A percentile compares a stretch with the other conserved stretches of the same genome.
Conservation (phyloP, 2,888 invertebrate species). For the Priocnemis perturbator region DNA sequence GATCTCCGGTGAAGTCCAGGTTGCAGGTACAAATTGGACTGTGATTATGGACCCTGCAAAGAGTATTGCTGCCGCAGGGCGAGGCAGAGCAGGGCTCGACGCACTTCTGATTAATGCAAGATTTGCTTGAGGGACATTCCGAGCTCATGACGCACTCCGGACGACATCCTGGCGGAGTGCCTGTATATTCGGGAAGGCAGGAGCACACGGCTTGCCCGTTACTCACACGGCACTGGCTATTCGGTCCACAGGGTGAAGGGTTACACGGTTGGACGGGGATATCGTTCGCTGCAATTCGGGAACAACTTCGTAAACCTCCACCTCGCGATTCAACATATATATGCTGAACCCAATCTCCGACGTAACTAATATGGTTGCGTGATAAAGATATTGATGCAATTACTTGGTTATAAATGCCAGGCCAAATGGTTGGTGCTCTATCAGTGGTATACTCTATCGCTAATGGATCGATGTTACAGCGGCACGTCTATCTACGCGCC, state of each 20-base stretch:
- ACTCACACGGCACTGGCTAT: slow-evolving; percentile 83
- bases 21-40: slow-evolving; percentile 76
- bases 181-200: slow-evolving; percentile 81
- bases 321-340: no score
- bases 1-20: slow-evolving; percentile 74
- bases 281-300: no score
- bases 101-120: slow-evolving; percentile 88
- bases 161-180: slow-evolving; percentile 84
- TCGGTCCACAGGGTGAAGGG: slow-evolving; percentile 82
- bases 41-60: slow-evolving; percentile 25
- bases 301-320: no score
- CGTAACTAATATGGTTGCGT: no score
- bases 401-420: no score
- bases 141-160: slow-evolving; percentile 84
- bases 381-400: no score
- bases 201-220: slow-evolving; percentile 81
- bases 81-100: slow-evolving; percentile 87
- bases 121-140: slow-evolving; percentile 85
- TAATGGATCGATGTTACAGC: no score
- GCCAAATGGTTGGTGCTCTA: no score
- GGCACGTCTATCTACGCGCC: no score
- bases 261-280: slow-evolving; percentile 77
- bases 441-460: no score
- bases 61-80: slow-evolving; percentile 82
- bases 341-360: no score